phyloP scores from a whole-genome alignment of 2,888 invertebrate genomes.

The Schizaphis graminum region DNA sequence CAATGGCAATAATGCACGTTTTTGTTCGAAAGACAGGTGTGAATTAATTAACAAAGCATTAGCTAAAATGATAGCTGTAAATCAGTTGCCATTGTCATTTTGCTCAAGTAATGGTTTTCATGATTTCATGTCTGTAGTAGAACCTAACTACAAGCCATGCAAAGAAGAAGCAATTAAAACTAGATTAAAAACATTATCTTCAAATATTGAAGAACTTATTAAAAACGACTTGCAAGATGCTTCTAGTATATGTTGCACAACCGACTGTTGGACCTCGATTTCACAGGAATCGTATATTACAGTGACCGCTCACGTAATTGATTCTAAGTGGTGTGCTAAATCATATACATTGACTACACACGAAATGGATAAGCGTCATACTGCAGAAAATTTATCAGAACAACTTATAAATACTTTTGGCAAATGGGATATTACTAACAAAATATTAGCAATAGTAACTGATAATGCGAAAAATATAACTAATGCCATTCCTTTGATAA shows the following conservation, averaged over 20 bases:
- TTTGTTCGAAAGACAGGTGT: slow-evolving; percentile 11
- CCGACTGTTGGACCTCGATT: slow-evolving; percentile 25
- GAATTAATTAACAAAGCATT: slow-evolving; percentile 23
- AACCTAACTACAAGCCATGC: background rate
- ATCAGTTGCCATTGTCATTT: slow-evolving; percentile 26
- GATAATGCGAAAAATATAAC: slow-evolving; percentile 30
- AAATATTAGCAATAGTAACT: slow-evolving; percentile 31
- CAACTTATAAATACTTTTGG: slow-evolving; percentile 34
- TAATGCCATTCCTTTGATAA: slow-evolving; percentile 31
- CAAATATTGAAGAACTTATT: slow-evolving; percentile 4
- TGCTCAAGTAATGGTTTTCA: slow-evolving; percentile 18
- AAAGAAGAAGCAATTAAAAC: background rate
- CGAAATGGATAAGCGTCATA: slow-evolving; percentile 30
- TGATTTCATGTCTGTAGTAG: slow-evolving; percentile 22
- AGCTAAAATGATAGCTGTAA: slow-evolving; percentile 31
- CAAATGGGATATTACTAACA: slow-evolving; percentile 20
- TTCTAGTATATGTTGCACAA: slow-evolving; percentile 11
- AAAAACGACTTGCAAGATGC: slow-evolving; percentile 9
- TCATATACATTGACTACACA: slow-evolving; percentile 33
- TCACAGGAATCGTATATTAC: slow-evolving; percentile 13
- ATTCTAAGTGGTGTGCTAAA: slow-evolving; percentile 31
- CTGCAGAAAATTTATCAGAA: slow-evolving; percentile 29
- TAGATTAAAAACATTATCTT: slow-evolving; percentile 26
- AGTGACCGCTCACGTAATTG: slow-evolving; percentile 7
- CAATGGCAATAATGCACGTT: slow-evolving; percentile 30